phyloP scores from a whole-genome alignment of 2,113 vertebrate genomes.

The Corythaeola cristata region DNA sequence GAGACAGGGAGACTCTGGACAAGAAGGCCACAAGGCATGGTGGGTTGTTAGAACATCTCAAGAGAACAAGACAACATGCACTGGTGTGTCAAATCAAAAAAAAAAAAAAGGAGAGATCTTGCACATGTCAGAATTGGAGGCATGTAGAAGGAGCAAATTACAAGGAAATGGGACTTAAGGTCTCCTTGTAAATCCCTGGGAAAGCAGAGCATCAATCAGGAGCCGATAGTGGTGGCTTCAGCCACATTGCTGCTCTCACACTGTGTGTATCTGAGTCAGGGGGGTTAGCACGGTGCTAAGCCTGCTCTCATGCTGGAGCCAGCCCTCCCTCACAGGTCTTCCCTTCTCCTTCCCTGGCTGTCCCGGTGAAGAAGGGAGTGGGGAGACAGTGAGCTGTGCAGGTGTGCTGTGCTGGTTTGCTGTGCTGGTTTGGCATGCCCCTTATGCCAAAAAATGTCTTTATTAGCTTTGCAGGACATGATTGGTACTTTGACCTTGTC shows the following conservation, averaged over 20 bases:
- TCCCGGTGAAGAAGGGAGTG: background rate
- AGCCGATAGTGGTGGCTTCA: background rate
- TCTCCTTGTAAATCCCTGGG: background rate
- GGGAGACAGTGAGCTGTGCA: background rate
- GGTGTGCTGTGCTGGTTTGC: background rate
- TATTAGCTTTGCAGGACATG: background rate
- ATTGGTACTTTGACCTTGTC: background rate
- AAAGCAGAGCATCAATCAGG: background rate
- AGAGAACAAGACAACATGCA: background rate
- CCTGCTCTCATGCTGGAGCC: background rate
- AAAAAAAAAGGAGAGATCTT: background rate
- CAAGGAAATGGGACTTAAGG: background rate
- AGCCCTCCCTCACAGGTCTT: background rate
- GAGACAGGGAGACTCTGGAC: background rate
- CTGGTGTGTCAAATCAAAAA: background rate
- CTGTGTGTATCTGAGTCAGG: fast-evolving
- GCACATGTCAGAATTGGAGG: background rate
- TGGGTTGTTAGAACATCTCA: background rate
- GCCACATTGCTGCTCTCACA: background rate
- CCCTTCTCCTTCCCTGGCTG: background rate
- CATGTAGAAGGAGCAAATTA: background rate
- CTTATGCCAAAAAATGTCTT: background rate
- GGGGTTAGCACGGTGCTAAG: fast-evolving
- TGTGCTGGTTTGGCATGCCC: background rate
- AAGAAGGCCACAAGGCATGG: background rate